A percentile compares a stretch with the other conserved stretches of the same genome.
Evolutionary conservation across 2,797 vertebrate genomes (phyloP).

Genomic region (Helarctos malayanus): DNA sequence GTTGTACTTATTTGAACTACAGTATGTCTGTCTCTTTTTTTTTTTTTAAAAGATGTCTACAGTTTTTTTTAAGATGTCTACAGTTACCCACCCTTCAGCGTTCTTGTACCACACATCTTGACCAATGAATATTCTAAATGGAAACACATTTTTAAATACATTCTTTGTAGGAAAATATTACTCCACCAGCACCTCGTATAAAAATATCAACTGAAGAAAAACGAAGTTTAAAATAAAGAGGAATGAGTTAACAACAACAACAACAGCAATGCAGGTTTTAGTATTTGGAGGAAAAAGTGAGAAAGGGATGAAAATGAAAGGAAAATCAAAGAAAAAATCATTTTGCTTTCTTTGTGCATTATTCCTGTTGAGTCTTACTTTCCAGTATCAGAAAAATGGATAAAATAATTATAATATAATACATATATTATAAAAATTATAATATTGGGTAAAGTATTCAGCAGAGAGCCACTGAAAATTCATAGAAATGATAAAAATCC

Average conservation of each 20-base stretch:
- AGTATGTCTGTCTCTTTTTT: background rate
- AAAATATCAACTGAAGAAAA: background rate
- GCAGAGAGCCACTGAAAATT: background rate
- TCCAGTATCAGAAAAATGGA: background rate
- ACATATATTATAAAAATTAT: background rate
- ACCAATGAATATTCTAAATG: background rate
- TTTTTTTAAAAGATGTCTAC: background rate
- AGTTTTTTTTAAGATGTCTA: background rate
- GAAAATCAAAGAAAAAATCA: background rate
- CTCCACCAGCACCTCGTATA: background rate
- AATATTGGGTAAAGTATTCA: background rate
- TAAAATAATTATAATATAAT: background rate
- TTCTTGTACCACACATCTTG: background rate
- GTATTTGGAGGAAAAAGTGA: background rate
- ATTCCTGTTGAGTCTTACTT: background rate
- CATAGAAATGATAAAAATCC: slow-evolving; percentile 31
- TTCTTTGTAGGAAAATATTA: background rate
- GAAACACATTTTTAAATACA: background rate
- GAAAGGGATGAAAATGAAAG: slow-evolving; percentile 12
- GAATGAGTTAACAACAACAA: background rate
- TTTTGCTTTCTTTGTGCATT: background rate
- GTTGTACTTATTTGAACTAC: background rate
- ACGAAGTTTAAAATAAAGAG: background rate
- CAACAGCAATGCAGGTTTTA: background rate
- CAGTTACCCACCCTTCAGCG: background rate